Base-by-base conservation (phyloP, 2,113 vertebrate genomes). In the Alectura lathami region DNA sequence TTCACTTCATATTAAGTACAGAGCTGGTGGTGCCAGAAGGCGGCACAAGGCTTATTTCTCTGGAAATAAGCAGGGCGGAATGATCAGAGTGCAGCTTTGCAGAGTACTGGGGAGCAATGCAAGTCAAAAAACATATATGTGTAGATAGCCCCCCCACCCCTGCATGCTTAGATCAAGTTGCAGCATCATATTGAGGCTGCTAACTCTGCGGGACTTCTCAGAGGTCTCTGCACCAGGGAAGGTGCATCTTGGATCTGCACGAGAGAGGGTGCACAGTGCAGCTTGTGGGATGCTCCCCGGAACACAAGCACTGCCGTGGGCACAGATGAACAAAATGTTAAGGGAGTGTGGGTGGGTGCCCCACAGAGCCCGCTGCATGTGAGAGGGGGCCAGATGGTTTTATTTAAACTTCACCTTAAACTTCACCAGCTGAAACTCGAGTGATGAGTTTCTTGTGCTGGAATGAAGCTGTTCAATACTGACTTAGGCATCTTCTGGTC, bases 31-130 rank as follows among this genome's bases (percentile, higher is more conserved):
- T 90, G 47, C 72, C 79, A 93, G 59, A 53, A 89, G 78, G 76
- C 86, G 70, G 45, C 80, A 67, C 54, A 43, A 86, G 68, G 92
- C 75, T 91, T 70, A 77, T 70, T 91, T 90, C 32, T 88, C 56
- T 59, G 38, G 42, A 74, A 94, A 83, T 48, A 83, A 86, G 40
- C 59, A 38, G 77, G 67, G 83, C n/a, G 24, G 66, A 43, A 67
- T 29, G 86, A 80, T 6, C 0, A 0, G 11, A 26, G 24, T 68
- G 77, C 51, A 63, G 83, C 26, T 83, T 92, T 81, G 50, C 50
- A 78, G 84, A 75, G 82, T 75, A 87, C 68, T 57, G 47, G 51
- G 29, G 32, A 92, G 84, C 26, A 68, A 84, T 30, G 34, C 24
- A 78, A 89, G 54, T 45, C 59, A n/a, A n/a, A 57, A n/a, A 12